Percentiles rank a stretch among this genome's conserved stretches.
These are phyloP conservation scores for Trypoxylon attenuatum DNA, from an alignment of 2,888 invertebrate genomes.

Conservation along the genomic window DNA sequence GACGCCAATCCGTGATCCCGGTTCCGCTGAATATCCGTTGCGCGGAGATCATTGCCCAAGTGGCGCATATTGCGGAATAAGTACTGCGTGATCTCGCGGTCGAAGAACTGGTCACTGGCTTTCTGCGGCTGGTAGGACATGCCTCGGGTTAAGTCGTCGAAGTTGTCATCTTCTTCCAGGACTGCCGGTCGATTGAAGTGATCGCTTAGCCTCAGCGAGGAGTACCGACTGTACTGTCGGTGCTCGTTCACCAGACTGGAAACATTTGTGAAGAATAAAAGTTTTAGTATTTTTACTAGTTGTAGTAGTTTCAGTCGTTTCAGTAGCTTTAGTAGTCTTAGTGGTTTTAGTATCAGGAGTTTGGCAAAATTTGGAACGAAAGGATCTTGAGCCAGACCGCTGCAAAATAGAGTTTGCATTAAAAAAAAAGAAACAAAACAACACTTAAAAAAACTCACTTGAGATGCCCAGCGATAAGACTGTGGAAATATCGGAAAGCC, in stretches of 20 bases:
- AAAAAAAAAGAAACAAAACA: too few relatives aligned
- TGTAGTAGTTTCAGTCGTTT: too few relatives aligned
- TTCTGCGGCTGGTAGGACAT: conserved; percentile 86
- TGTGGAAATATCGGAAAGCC: conserved; percentile 85
- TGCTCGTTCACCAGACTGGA: conserved; percentile 52
- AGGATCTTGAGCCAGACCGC: too few relatives aligned
- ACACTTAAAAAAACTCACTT: conserved; percentile 76
- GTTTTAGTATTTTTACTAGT: too few relatives aligned
- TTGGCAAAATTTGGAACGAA: too few relatives aligned
- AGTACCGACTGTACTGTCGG: conserved; percentile 65
- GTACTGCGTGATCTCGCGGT: conserved; percentile 82
- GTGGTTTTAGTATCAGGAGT: too few relatives aligned
- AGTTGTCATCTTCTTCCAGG: conserved; percentile 80
- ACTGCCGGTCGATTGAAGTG: conserved; percentile 82
- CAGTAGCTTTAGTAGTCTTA: too few relatives aligned
- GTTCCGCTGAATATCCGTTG: conserved; percentile 89
- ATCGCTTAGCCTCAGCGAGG: conserved; percentile 81
- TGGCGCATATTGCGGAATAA: conserved; percentile 82
- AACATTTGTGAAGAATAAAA: too few relatives aligned
- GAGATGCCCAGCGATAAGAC: conserved; percentile 81
- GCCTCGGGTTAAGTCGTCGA: conserved; percentile 85
- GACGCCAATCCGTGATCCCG: conserved; percentile 90
- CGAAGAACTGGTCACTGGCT: conserved; percentile 85
- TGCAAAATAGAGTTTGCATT: too few relatives aligned
- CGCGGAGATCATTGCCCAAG: conserved; percentile 87